Evolutionary conservation across 92 coral and sea anemone genomes (phyloP).

Genomic region (Siderastrea radians): DNA sequence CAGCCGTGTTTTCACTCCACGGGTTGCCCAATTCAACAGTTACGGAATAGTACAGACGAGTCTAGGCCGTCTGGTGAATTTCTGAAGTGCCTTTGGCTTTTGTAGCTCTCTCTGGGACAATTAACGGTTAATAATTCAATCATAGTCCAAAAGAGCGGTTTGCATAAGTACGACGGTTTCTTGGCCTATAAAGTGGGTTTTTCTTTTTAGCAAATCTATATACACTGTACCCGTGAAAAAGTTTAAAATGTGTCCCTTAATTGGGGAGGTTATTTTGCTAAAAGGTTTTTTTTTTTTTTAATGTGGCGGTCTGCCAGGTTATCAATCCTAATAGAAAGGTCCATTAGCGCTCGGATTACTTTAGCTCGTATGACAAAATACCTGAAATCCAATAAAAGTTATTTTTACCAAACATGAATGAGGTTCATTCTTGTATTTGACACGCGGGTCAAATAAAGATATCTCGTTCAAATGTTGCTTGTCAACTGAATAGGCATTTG

Average conservation of each 20-base stretch:
- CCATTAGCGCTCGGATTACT: background rate
- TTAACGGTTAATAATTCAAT: too few relatives aligned
- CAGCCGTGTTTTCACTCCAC: background rate
- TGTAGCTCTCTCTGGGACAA: too few relatives aligned
- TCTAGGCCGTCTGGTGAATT: background rate
- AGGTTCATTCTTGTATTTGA: background rate
- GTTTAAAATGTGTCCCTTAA: background rate
- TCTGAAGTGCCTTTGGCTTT: background rate
- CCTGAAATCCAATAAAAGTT: background rate
- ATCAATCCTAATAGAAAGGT: conserved; percentile 1
- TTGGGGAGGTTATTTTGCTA: background rate
- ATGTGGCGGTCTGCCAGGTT: conserved; percentile 4
- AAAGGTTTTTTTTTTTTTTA: background rate
- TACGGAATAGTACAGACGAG: background rate
- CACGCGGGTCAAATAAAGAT: background rate
- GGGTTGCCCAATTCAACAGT: background rate
- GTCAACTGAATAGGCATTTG: background rate
- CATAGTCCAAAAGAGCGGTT: too few relatives aligned
- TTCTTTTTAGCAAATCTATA: background rate
- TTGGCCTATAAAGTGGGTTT: too few relatives aligned
- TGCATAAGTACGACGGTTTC: too few relatives aligned
- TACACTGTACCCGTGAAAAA: background rate
- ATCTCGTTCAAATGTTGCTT: background rate
- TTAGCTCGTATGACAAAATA: background rate
- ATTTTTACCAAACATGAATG: background rate